A percentile compares a stretch with the other conserved stretches of the same genome.
phyloP scores from a whole-genome alignment of 2,888 invertebrate genomes.

The Eugnorisma glareosa region DNA sequence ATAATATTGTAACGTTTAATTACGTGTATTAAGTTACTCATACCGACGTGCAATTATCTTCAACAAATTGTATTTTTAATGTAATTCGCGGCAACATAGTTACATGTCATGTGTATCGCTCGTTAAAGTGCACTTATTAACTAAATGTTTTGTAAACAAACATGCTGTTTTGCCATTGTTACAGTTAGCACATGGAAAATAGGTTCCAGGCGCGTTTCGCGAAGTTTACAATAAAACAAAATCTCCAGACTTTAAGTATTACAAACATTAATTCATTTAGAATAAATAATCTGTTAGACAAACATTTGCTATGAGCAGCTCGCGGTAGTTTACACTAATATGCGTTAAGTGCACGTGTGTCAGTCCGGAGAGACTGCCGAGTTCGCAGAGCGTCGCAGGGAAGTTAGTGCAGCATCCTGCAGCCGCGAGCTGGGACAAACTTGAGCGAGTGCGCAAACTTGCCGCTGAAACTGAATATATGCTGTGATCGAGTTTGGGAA shows the following conservation, averaged over 20 bases:
- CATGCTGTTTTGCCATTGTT: background rate
- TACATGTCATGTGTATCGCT: background rate
- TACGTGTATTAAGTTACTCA: background rate
- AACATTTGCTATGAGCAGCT: background rate
- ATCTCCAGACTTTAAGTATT: background rate
- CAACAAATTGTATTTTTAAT: slow-evolving; percentile 3
- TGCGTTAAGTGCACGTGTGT: too few species aligned
- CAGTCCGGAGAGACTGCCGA: background rate
- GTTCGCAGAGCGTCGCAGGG: background rate
- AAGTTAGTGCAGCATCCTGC: slow-evolving; percentile 9
- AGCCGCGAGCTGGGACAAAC: background rate
- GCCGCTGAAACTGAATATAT: slow-evolving; percentile 1
- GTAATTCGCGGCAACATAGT: background rate
- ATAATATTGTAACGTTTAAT: too few species aligned
- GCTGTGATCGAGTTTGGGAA: background rate
- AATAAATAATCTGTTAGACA: background rate
- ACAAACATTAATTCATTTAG: background rate
- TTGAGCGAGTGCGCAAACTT: slow-evolving; percentile 4
- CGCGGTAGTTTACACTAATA: background rate
- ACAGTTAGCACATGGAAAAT: background rate
- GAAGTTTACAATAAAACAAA: background rate
- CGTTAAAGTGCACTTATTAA: background rate
- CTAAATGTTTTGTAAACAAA: background rate
- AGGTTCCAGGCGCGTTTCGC: background rate
- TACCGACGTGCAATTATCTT: too few species aligned